Evolutionary conservation across 2,888 invertebrate species (phyloP).

Genomic region (Lysandra bellargus): DNA sequence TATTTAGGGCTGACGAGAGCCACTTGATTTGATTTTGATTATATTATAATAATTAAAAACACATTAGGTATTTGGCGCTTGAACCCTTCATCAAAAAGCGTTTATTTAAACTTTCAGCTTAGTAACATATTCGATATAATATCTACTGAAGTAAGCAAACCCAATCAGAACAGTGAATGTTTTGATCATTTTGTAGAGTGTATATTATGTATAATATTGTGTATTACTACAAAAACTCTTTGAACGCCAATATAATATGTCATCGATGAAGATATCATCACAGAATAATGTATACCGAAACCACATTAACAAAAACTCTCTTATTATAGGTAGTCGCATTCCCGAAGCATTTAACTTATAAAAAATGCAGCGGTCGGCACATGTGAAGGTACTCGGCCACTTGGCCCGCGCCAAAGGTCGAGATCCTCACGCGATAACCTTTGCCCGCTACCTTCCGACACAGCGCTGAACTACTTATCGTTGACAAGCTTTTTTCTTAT

Average conservation of each 20-base stretch:
- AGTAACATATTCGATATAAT: not conserved
- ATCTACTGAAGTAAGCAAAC: not conserved
- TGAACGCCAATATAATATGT: not conserved
- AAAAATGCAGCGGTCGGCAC: slow-evolving; percentile 15
- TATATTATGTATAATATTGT: not conserved
- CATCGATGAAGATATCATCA: not conserved
- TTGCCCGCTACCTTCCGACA: not conserved
- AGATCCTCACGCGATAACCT: slow-evolving; percentile 13
- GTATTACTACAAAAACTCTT: not conserved
- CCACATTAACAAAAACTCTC: not conserved
- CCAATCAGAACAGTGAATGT: slow-evolving; percentile 15
- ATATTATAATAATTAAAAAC: not conserved
- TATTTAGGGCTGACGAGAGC: not conserved
- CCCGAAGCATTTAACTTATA: not conserved
- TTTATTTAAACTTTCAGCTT: not conserved
- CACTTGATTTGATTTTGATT: not conserved
- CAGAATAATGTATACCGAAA: not conserved
- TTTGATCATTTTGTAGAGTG: not conserved
- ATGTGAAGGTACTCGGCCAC: slow-evolving; percentile 10
- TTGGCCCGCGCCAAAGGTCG: slow-evolving; percentile 16
- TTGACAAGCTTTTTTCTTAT: not conserved
- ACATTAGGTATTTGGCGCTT: not conserved
- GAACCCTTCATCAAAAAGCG: not conserved
- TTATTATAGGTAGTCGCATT: not conserved
- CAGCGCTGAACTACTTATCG: not conserved